These are phyloP conservation scores for Ispidina lecontei DNA, from an alignment of 2,797 vertebrate genomes.

Conservation along the genomic window DNA sequence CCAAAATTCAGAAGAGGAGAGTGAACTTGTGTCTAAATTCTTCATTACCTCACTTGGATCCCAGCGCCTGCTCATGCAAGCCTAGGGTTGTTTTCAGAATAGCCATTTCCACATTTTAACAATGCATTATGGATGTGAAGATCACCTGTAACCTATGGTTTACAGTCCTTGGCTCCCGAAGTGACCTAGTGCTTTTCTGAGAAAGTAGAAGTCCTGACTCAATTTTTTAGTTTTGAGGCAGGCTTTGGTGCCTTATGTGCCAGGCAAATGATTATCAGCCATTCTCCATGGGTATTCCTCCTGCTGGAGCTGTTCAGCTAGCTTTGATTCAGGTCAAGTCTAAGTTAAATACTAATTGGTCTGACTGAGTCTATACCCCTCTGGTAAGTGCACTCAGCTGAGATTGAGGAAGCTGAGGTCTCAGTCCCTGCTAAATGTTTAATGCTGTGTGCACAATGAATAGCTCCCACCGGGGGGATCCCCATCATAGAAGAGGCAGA, in stretches of 20 bases:
- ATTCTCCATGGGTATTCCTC: background rate
- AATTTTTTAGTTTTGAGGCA: background rate
- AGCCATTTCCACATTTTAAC: background rate
- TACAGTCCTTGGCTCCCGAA: background rate
- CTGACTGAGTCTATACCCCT: background rate
- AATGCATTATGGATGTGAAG: background rate
- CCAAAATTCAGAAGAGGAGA: background rate
- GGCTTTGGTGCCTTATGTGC: background rate
- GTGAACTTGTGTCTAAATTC: background rate
- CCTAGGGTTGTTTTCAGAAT: background rate
- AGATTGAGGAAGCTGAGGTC: conserved; percentile 22
- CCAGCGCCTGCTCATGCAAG: background rate
- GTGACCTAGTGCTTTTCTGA: background rate
- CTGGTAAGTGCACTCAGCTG: background rate
- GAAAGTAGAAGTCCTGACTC: background rate
- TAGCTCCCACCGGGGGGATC: conserved; percentile 36
- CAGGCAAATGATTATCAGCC: background rate
- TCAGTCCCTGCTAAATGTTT: conserved; percentile 46
- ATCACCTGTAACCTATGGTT: background rate
- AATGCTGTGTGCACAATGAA: conserved; percentile 33
- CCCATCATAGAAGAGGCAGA: background rate
- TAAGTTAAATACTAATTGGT: conserved; percentile 18
- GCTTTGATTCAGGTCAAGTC: background rate
- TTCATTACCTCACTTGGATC: background rate
- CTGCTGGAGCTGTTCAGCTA: background rate